Evolutionary conservation across 2,797 vertebrate species (phyloP), one percentile per base, ranked within the genome.

Genomic region (Crenichthys baileyi): DNA sequence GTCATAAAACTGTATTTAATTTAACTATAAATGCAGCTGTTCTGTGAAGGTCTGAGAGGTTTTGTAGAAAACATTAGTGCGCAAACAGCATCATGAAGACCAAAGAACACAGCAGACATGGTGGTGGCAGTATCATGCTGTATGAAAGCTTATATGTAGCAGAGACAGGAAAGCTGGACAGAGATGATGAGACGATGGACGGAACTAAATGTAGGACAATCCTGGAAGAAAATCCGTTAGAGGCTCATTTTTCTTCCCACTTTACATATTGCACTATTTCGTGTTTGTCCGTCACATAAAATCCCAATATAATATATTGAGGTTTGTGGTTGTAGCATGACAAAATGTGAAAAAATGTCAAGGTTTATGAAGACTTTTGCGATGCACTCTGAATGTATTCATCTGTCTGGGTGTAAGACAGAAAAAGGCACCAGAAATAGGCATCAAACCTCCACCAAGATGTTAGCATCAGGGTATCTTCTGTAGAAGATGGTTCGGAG

Each of bases 401-500:
- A 5, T 51, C 24, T 24, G 13, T 39, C 20, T 15, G 73, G 22
- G 29, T 31, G 53, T 36, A 0, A 56, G 13, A 36, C 18, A 56
- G 16, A 0, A 8, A 18, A 31, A 63, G 20, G 26, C 31, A 31
- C 31, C 31, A 9, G 8, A n/a, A 51, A 26, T 56, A 12, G 0
- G 61, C n/a, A 78, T 72, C 88, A 75, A 72, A 97, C 96, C 96
- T 96, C 94, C 7, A 97, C 89, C 46, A 86, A 87, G 79, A 96
- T 94, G 83, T 94, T 87, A 29, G 87, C 68, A 36, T 87, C 72
- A 0, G 94, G 94, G 26, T 88, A 80, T 87, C 94, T 94, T 77
- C 95, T 94, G 87, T 96, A 96, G 90, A 97, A 97, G 70, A 97
- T 92, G 31, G 90, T 80, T 79, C 95, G 94, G 58, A 95, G 86